phyloP scores from a whole-genome alignment of 1,140 invertebrate genomes.

The Caenorhabditis inopinata region DNA sequence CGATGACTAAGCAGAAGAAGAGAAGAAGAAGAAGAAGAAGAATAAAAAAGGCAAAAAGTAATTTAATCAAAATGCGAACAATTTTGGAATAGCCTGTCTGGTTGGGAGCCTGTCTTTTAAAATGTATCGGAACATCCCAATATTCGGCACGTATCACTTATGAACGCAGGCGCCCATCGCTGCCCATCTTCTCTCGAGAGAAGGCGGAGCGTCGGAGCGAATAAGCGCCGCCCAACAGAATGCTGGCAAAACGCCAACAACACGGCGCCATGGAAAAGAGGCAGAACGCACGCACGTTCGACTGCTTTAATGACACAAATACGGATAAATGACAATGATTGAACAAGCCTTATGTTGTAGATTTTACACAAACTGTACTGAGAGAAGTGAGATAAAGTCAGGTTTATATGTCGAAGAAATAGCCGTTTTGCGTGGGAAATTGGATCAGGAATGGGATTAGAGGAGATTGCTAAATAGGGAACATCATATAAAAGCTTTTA shows the following conservation, averaged over 20 bases:
- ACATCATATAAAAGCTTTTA: not conserved
- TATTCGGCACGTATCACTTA: slow-evolving; percentile 10
- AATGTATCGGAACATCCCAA: not conserved
- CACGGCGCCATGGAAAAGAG: not conserved
- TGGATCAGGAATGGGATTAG: not conserved
- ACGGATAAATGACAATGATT: not conserved
- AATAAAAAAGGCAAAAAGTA: not conserved
- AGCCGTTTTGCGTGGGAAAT: slow-evolving; percentile 3
- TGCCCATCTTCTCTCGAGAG: not conserved
- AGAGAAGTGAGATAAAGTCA: not conserved
- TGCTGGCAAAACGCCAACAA: slow-evolving; percentile 14
- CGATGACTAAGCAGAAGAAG: not conserved
- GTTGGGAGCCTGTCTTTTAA: too few relatives aligned
- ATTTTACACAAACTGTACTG: not conserved
- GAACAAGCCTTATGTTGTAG: not conserved
- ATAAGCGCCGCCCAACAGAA: slow-evolving; percentile 3
- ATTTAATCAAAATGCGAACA: not conserved
- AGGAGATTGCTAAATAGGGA: not conserved
- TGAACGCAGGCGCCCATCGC: slow-evolving; percentile 2
- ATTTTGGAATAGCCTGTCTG: too few relatives aligned
- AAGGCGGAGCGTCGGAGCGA: not conserved
- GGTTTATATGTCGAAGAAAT: not conserved
- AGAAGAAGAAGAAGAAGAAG: not conserved
- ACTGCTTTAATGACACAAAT: not conserved
- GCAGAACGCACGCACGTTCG: not conserved